Conservation (phyloP, 2,888 invertebrate genomes). For the Habroteleia sp. region DNA sequence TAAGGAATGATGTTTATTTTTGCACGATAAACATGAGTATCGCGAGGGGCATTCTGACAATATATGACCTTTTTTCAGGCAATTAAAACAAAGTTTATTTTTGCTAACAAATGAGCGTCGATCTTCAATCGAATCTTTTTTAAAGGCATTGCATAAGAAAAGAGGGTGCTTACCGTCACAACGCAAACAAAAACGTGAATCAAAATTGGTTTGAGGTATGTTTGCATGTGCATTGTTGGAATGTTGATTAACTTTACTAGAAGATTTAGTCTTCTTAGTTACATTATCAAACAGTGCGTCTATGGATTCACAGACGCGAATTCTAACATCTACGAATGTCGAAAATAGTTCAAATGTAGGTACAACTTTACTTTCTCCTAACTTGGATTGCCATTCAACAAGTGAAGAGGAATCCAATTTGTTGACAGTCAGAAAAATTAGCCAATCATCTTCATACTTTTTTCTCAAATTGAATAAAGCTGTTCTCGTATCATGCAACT, state of each 20-base stretch:
- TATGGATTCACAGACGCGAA: background rate
- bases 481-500: background rate
- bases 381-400: constrained; percentile 8
- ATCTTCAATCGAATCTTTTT: background rate
- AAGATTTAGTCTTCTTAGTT: background rate
- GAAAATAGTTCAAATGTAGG: background rate
- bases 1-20: background rate
- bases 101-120: background rate
- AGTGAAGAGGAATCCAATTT: constrained; percentile 8
- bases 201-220: background rate
- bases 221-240: background rate
- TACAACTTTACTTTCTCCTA: constrained; percentile 1
- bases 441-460: background rate
- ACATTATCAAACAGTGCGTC: background rate
- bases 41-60: background rate
- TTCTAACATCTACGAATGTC: background rate
- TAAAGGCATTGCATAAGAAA: constrained; percentile 3
- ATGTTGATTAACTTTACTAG: background rate
- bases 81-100: constrained; percentile 8
- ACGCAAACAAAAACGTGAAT: constrained; percentile 1
- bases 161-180: constrained; percentile 20
- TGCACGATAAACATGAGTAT: background rate
- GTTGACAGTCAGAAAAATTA: background rate
- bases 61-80: background rate
- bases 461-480: background rate